Conservation (phyloP, 2,113 vertebrate genomes). For the Macrotis lagotis region DNA sequence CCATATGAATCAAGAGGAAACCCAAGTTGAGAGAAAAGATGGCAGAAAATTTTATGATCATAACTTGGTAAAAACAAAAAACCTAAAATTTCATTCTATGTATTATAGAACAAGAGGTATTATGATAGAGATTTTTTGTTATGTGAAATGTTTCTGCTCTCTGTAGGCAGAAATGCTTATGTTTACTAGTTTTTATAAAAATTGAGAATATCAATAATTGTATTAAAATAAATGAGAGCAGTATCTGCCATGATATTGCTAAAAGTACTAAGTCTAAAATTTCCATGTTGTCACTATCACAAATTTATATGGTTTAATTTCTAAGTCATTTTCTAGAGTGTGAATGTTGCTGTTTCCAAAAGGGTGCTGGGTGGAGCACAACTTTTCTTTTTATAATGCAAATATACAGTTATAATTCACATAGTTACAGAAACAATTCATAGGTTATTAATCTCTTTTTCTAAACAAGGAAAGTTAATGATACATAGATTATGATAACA, state of each 20-base stretch:
- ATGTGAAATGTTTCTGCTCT: neutral
- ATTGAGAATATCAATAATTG: neutral
- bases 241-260: accelerated
- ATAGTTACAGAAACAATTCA: constrained; percentile 81
- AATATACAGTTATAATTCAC: constrained; percentile 75
- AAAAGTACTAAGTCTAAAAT: neutral
- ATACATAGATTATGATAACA: constrained; percentile 85
- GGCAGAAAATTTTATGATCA: neutral
- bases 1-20: constrained; percentile 28
- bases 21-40: constrained; percentile 39
- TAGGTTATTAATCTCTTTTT: constrained; percentile 83
- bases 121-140: neutral
- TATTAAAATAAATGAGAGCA: neutral
- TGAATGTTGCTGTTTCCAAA: constrained; percentile 28
- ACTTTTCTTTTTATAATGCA: constrained; percentile 73
- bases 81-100: too few species aligned
- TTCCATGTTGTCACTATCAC: neutral
- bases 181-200: neutral
- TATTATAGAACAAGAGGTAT: neutral
- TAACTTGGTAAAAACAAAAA: neutral
- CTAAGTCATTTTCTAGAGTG: constrained; percentile 23
- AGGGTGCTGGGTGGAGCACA: constrained; percentile 23
- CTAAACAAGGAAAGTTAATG: constrained; percentile 87
- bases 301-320: constrained; percentile 45
- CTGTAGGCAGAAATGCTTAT: neutral